Conservation (phyloP, 1,140 invertebrate genomes). For the Drosophila kikkawai region DNA sequence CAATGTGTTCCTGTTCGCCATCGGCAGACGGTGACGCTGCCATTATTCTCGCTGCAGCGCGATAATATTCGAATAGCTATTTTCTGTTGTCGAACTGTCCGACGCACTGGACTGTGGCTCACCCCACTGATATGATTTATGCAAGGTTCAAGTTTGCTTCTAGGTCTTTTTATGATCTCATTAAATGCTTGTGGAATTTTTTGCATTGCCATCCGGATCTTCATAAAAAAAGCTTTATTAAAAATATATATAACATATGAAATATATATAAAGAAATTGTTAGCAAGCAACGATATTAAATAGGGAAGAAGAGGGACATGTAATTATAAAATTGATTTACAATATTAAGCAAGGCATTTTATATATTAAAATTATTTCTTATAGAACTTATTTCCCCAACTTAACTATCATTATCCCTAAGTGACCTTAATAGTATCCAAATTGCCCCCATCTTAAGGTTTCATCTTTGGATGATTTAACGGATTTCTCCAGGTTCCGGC, state of each 20-base stretch:
- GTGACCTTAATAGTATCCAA: background rate
- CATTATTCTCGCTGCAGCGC: slow-evolving; percentile 2
- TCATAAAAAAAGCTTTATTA: background rate
- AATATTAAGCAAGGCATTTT: background rate
- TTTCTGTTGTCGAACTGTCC: slow-evolving; percentile 7
- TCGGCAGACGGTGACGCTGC: slow-evolving; percentile 1
- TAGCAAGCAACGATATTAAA: background rate
- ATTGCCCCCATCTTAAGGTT: background rate
- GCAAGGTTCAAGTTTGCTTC: slow-evolving; percentile 7
- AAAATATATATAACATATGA: background rate
- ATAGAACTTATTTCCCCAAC: too few relatives aligned
- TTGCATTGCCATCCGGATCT: slow-evolving; percentile 15
- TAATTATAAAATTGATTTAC: too few relatives aligned
- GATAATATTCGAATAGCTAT: background rate
- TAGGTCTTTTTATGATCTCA: background rate
- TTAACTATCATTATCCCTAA: too few relatives aligned
- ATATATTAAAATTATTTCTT: background rate
- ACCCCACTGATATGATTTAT: slow-evolving; percentile 18
- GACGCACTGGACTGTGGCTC: slow-evolving; percentile 14
- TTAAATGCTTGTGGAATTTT: background rate
- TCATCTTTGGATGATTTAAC: background rate
- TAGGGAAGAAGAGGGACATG: background rate
- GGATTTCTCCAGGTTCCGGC: slow-evolving; percentile 5
- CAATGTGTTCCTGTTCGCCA: slow-evolving; percentile 4
- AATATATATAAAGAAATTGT: background rate